Evolutionary conservation across 37 sponge, comb jelly and placozoan species (phyloP).

Genomic region (Cliona cf. orientalis): DNA sequence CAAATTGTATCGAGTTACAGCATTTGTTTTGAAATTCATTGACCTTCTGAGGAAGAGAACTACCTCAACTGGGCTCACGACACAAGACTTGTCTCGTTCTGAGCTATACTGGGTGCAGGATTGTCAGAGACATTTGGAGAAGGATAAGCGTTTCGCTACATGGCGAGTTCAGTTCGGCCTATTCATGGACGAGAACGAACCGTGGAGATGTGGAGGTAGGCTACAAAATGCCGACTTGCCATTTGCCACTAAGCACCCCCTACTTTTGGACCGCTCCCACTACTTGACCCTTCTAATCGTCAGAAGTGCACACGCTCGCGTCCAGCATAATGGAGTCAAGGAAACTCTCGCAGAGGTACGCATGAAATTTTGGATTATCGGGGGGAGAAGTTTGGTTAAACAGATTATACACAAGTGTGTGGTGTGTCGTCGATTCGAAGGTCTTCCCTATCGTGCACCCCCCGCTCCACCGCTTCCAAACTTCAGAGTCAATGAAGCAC

Average conservation of each 20-base stretch:
- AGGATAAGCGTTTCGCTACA: not conserved
- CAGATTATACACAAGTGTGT: slow-evolving; percentile 10
- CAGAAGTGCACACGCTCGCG: slow-evolving; percentile 15
- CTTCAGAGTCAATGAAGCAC: slow-evolving; percentile 27
- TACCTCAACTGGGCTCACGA: not conserved
- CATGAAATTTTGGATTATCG: slow-evolving; percentile 28
- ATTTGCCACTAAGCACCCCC: slow-evolving; percentile 18
- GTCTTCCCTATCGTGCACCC: slow-evolving; percentile 8
- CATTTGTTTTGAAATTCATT: slow-evolving; percentile 23
- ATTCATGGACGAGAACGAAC: slow-evolving; percentile 1
- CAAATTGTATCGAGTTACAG: slow-evolving; percentile 23
- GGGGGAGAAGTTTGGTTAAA: slow-evolving; percentile 27
- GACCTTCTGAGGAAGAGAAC: not conserved
- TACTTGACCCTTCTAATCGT: slow-evolving; percentile 5
- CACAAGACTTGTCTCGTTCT: not conserved
- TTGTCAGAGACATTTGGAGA: not conserved
- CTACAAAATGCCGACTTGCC: slow-evolving; percentile 31
- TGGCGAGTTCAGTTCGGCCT: not conserved
- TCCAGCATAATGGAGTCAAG: slow-evolving; percentile 31
- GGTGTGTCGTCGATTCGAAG: slow-evolving; percentile 35
- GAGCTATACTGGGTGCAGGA: not conserved
- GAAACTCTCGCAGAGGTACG: slow-evolving; percentile 36
- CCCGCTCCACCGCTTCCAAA: slow-evolving; percentile 32
- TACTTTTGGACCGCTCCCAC: not conserved
- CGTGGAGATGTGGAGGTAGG: slow-evolving; percentile 33